phyloP scores from a whole-genome alignment of 2,888 invertebrate genomes.

The Aphodius sticticus region DNA sequence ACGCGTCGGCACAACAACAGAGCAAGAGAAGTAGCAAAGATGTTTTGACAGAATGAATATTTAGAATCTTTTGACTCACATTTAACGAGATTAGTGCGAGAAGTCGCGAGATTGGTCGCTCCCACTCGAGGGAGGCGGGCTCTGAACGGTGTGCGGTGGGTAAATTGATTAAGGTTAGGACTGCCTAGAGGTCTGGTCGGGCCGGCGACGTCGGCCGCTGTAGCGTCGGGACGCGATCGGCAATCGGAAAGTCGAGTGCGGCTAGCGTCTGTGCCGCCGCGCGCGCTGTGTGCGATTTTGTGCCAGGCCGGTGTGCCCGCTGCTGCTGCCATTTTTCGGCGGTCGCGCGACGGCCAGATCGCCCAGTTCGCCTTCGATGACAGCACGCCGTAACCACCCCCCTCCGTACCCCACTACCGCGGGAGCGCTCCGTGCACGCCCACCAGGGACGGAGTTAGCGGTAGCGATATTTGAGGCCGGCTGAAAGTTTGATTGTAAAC shows the following conservation, averaged over 20 bases:
- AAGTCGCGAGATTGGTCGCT: slow-evolving; percentile 62
- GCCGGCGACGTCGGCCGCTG: slow-evolving; percentile 48
- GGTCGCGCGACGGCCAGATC: slow-evolving; percentile 38
- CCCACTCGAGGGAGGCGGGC: slow-evolving; percentile 59
- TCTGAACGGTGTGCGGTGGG: slow-evolving; percentile 5
- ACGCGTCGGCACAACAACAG: slow-evolving; percentile 27
- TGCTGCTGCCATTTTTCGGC: slow-evolving; percentile 36
- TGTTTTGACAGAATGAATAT: slow-evolving; percentile 62
- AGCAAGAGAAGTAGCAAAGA: slow-evolving; percentile 54
- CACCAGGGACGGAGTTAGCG: slow-evolving; percentile 46
- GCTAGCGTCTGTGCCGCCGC: slow-evolving; percentile 32
- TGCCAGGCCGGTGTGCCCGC: slow-evolving; percentile 37
- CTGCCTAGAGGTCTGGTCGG: slow-evolving; percentile 56
- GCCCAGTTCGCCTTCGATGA: slow-evolving; percentile 34
- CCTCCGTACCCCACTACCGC: slow-evolving; percentile 50
- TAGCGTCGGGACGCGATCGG: slow-evolving; percentile 60
- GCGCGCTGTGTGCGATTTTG: slow-evolving; percentile 30
- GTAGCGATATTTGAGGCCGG: slow-evolving; percentile 12
- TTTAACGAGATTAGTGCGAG: slow-evolving; percentile 59
- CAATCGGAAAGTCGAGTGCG: slow-evolving; percentile 39
- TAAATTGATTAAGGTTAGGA: slow-evolving; percentile 59
- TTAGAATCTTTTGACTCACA: slow-evolving; percentile 59
- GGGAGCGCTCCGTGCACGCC: slow-evolving; percentile 57
- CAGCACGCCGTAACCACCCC: slow-evolving; percentile 41
- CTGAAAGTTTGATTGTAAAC: neutral